Evolutionary conservation across 2,113 vertebrate species (phyloP).

Genomic region (Indicator maculatus): DNA sequence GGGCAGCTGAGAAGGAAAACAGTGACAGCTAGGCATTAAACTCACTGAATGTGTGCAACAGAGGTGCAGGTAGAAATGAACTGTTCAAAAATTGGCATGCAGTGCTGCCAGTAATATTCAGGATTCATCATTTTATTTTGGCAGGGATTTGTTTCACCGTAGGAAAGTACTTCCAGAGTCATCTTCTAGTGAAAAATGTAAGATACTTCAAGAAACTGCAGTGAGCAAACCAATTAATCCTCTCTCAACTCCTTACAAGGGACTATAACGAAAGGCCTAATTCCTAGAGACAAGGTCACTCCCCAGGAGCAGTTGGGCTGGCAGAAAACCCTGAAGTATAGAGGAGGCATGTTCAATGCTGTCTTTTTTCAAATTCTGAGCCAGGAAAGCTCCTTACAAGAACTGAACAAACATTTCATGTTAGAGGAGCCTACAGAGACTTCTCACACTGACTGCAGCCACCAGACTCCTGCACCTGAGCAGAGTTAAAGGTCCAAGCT

Average conservation of each 20-base stretch:
- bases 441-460: not conserved
- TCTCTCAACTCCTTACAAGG: conserved; percentile 64
- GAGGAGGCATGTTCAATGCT: not conserved
- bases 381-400: conserved; percentile 17
- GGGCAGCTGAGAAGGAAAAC: conserved; percentile 21
- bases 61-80: not conserved
- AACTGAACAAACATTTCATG: not conserved
- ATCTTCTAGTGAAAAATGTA: conserved; percentile 67
- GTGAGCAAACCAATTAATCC: conserved; percentile 65
- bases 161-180: conserved; percentile 67
- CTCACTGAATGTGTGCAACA: accelerated
- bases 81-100: conserved; percentile 50
- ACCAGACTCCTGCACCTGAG: not conserved
- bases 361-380: conserved; percentile 32
- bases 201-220: conserved; percentile 65
- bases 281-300: conserved; percentile 68
- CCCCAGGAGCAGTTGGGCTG: conserved; percentile 58
- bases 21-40: conserved; percentile 35
- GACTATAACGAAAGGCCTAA: conserved; percentile 58
- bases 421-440: not conserved
- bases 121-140: conserved; percentile 70
- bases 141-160: conserved; percentile 67
- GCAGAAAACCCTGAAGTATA: conserved; percentile 45
- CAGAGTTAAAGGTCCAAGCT: not conserved
- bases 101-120: conserved; percentile 58